Evolutionary conservation across 2,888 invertebrate genomes (phyloP).

Genomic region (Himalopsyche kuldschensis): DNA sequence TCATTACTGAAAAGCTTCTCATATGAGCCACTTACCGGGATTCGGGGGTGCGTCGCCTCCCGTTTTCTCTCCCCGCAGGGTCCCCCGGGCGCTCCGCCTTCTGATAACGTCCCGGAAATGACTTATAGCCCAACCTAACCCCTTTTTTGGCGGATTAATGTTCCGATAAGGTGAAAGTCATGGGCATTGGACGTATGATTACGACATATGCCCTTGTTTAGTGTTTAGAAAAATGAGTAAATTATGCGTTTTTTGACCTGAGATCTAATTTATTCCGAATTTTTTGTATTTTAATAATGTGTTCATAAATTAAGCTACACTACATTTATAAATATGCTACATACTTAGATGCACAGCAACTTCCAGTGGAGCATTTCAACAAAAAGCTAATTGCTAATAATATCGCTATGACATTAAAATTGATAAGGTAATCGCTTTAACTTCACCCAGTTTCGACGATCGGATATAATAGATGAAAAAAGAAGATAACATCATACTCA

Average conservation of each 20-base stretch:
- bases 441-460: too few species aligned
- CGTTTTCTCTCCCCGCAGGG: not conserved
- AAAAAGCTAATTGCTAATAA: too few species aligned
- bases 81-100: slow-evolving; percentile 2
- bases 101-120: slow-evolving; percentile 38
- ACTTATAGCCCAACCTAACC: slow-evolving; percentile 35
- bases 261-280: not conserved
- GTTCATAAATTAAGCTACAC: not conserved
- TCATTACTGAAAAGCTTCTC: not conserved
- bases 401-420: too few species aligned
- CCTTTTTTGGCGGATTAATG: slow-evolving; percentile 37
- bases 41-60: slow-evolving; percentile 7
- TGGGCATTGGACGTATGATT: slow-evolving; percentile 34
- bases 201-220: slow-evolving; percentile 11
- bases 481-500: too few species aligned
- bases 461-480: too few species aligned
- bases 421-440: too few species aligned
- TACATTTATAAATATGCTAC: too few species aligned
- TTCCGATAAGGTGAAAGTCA: slow-evolving; percentile 30
- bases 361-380: too few species aligned
- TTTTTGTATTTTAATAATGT: not conserved
- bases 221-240: slow-evolving; percentile 21
- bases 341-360: too few species aligned
- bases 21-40: not conserved
- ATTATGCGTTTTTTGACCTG: slow-evolving; percentile 19